phyloP scores from a whole-genome alignment of 2,888 invertebrate genomes.

The Conus canariensis region DNA sequence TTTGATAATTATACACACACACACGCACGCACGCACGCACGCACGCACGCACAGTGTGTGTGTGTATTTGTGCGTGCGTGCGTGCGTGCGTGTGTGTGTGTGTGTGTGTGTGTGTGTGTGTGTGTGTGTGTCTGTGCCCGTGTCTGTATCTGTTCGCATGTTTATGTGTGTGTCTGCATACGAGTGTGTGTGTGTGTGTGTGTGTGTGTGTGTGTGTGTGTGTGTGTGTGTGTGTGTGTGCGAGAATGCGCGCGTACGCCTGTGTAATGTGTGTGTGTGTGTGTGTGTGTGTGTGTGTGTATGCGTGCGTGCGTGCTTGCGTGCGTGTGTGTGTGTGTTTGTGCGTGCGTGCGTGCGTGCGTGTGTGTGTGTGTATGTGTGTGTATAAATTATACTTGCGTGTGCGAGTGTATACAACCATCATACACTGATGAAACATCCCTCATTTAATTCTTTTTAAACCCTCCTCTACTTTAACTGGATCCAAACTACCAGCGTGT shows the following conservation, averaged over 20 bases:
- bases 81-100: background rate
- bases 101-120: slow-evolving; percentile 1
- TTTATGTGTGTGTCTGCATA: background rate
- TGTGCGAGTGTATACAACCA: background rate
- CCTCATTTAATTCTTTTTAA: no score
- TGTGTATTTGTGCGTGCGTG: background rate
- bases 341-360: background rate
- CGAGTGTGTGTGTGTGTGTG: background rate
- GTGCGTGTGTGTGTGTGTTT: background rate
- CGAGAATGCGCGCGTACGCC: background rate
- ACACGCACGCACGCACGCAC: no score
- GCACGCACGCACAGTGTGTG: background rate
- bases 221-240: background rate
- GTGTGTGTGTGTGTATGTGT: background rate
- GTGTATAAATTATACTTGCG: background rate
- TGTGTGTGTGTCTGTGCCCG: no score
- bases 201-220: background rate
- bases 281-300: background rate
- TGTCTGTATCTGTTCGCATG: background rate
- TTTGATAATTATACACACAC: no score
- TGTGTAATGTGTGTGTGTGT: background rate
- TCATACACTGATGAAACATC: no score
- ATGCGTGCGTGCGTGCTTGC: background rate
- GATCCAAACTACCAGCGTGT: no score
- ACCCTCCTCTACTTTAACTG: no score